Evolutionary conservation across 1,140 invertebrate species (phyloP), one percentile per base, ranked within the genome.

Genomic region (Drosophila mayri): DNA sequence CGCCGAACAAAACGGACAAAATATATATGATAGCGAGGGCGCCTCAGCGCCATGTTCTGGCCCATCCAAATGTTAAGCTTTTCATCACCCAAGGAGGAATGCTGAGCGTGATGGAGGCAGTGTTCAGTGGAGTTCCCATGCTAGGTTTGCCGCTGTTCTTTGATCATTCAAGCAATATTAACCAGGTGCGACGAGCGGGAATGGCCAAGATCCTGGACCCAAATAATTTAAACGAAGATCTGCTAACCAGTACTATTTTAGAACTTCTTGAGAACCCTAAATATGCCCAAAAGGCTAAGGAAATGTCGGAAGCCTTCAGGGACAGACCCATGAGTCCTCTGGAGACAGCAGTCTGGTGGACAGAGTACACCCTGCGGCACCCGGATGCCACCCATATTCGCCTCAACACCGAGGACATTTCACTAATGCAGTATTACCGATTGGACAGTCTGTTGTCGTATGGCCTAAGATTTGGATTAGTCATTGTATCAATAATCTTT

Each of bases 271-370:
- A 66, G 7, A 67, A 68, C 14, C 63, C 75, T 0, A 25, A 3
- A 0, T 84, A 84, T 14, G 16, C 38, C 0, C 1, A 4, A 6
- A 67, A 38, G 1, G 81, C 76, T 1, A 57, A 60, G 18, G 58
- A 93, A 92, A 66, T 94, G 11, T 94, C 94, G 0, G 60, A 65
- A 35, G 76, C 92, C 8, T 95, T 95, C 64, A 91, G 77, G 46
- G 95, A 95, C 74, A 91, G 94, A 32, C 94, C 94, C 1, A 71
- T 93, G 62, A 82, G 90, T 14, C 93, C 94, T 0, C 52, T 94
- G 52, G 94, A 95, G 10, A 94, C 92, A 3, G 94, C 95, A 4
- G 91, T 95, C 16, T 95, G 94, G 90, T 95, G 95, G 95, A 93
- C 94, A 0, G 95, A 95, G 79, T 95, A 95, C 62, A 93, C 94